A percentile compares a stretch with the other conserved stretches of the same genome.
These are phyloP conservation scores for Hydraecia micacea DNA, from an alignment of 2,888 invertebrate genomes.

Conservation along the genomic window DNA sequence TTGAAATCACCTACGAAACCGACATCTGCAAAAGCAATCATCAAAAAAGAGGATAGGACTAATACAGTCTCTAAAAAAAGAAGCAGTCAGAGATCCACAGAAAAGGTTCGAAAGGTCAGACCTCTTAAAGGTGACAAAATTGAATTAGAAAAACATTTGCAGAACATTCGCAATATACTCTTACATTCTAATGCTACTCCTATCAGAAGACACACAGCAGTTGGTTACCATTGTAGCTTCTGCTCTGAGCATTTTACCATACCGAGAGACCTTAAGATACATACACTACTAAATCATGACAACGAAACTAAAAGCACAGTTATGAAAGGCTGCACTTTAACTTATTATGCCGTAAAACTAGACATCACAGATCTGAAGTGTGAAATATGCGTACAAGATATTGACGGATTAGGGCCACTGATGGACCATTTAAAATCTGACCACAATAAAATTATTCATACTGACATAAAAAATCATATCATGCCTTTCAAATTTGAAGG, in stretches of 20 bases:
- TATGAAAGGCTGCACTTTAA: constrained; percentile 67
- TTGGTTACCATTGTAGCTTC: constrained; percentile 77
- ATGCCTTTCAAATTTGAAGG: constrained; percentile 58
- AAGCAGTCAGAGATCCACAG: constrained; percentile 5
- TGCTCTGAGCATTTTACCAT: constrained; percentile 70
- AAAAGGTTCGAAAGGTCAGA: not conserved
- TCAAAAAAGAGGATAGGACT: not conserved
- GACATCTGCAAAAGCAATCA: constrained; percentile 2
- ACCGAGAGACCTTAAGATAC: constrained; percentile 75
- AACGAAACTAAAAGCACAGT: constrained; percentile 65
- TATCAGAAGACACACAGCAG: constrained; percentile 70
- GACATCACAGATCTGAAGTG: constrained; percentile 58
- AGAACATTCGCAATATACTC: constrained; percentile 74
- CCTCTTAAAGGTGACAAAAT: constrained; percentile 3
- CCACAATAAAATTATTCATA: constrained; percentile 42
- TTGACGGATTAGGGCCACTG: constrained; percentile 34
- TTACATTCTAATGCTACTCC: constrained; percentile 79
- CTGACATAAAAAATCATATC: constrained; percentile 60
- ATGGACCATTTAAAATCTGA: constrained; percentile 34
- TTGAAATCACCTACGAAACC: too few relatives aligned
- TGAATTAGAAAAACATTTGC: constrained; percentile 54
- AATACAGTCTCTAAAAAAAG: constrained; percentile 15
- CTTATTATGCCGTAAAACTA: constrained; percentile 57
- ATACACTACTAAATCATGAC: constrained; percentile 71
- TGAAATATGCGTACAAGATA: constrained; percentile 30